Evolutionary conservation across 1,140 invertebrate species (phyloP).

Genomic region (Atta cephalotes): DNA sequence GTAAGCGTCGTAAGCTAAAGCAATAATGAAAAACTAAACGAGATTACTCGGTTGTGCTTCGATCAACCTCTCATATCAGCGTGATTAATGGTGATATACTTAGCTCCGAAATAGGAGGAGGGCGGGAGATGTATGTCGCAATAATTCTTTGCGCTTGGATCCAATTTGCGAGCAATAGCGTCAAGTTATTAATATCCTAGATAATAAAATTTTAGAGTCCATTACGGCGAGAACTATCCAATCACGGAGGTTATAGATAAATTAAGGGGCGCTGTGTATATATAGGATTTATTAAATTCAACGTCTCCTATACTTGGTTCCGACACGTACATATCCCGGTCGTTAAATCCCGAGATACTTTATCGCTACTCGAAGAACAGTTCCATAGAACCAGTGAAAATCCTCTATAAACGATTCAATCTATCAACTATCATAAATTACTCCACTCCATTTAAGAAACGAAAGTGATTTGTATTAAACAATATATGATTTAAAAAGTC

Average conservation of each 20-base stretch:
- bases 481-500: too few species aligned
- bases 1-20: too few species aligned
- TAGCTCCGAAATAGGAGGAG: conserved; percentile 12
- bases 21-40: conserved; percentile 46
- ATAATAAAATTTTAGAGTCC: conserved; percentile 76
- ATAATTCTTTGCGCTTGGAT: conserved; percentile 68
- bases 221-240: conserved; percentile 70
- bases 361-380: conserved; percentile 36
- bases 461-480: too few species aligned
- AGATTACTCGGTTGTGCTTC: conserved; percentile 9
- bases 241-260: conserved; percentile 68
- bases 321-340: not conserved
- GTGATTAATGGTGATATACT: conserved; percentile 36
- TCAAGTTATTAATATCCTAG: conserved; percentile 66
- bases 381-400: not conserved
- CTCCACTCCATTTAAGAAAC: not conserved
- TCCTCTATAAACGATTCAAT: not conserved
- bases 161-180: conserved; percentile 59
- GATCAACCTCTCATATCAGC: conserved; percentile 26
- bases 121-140: conserved; percentile 20
- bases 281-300: conserved; percentile 70
- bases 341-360: conserved; percentile 51
- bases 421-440: conserved; percentile 16
- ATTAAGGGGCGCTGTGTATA: conserved; percentile 63
- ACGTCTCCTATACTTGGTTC: conserved; percentile 31